phyloP scores from a whole-genome alignment of 2,888 invertebrate species.

The Cotesia congregata region DNA sequence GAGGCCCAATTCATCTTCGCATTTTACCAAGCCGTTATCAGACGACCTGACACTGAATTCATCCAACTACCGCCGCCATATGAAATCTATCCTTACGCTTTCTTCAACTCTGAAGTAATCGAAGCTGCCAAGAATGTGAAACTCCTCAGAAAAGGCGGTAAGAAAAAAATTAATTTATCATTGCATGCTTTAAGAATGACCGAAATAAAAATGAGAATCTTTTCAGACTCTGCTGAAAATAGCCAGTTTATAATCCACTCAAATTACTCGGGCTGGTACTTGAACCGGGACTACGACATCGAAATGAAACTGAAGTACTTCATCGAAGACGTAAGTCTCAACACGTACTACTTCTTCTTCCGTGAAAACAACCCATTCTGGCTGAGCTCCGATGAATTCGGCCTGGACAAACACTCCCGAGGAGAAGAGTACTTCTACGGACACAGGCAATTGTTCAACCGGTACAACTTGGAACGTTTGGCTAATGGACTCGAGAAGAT shows the following conservation, averaged over 20 bases:
- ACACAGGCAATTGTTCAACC: slow-evolving; percentile 77
- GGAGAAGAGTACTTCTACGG: slow-evolving; percentile 77
- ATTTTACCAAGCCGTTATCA: slow-evolving; percentile 74
- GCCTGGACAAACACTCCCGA: slow-evolving; percentile 72
- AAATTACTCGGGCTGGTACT: slow-evolving; percentile 73
- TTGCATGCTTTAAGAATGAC: background rate
- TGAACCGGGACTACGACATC: slow-evolving; percentile 70
- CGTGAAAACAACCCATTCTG: slow-evolving; percentile 77
- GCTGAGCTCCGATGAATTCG: slow-evolving; percentile 74
- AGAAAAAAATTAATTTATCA: too few species aligned
- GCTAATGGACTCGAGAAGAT: slow-evolving; percentile 77
- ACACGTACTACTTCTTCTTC: slow-evolving; percentile 76
- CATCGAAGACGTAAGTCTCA: slow-evolving; percentile 81
- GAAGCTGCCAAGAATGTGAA: slow-evolving; percentile 56
- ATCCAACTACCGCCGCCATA: slow-evolving; percentile 78
- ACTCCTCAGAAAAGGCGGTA: slow-evolving; percentile 53
- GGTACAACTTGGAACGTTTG: slow-evolving; percentile 80
- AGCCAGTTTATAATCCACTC: slow-evolving; percentile 73
- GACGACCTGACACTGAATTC: slow-evolving; percentile 74
- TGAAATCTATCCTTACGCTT: slow-evolving; percentile 78
- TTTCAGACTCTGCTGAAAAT: slow-evolving; percentile 46
- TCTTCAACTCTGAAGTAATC: slow-evolving; percentile 75
- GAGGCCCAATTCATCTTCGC: slow-evolving; percentile 77
- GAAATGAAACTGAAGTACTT: slow-evolving; percentile 78
- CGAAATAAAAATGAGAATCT: slow-evolving; percentile 42